Evolutionary conservation across 2,113 vertebrate genomes (phyloP).

Genomic region (Panurus biarmicus): DNA sequence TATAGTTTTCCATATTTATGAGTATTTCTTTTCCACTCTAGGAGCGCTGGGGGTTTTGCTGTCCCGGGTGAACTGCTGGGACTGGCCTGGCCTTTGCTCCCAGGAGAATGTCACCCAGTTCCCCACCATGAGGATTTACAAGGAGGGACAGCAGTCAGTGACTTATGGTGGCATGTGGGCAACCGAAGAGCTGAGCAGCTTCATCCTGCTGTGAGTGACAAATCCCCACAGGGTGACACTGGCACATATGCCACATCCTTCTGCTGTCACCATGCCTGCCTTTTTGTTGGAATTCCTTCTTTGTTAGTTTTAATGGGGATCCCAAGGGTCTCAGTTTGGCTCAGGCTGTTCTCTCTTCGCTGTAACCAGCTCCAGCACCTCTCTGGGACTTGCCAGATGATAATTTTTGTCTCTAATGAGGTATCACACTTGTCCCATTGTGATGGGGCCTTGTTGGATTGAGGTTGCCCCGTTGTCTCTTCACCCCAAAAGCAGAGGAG

Average conservation of each 20-base stretch:
- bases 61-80: conserved; percentile 81
- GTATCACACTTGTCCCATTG: not conserved
- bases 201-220: conserved; percentile 84
- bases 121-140: conserved; percentile 77
- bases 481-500: not conserved
- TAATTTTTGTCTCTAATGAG: not conserved
- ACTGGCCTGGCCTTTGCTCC: conserved; percentile 82
- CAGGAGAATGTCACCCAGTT: conserved; percentile 79
- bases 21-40: not conserved
- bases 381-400: not conserved
- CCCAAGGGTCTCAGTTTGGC: not conserved
- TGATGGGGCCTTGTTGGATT: not conserved
- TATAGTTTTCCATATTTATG: not conserved
- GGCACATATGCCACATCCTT: not conserved
- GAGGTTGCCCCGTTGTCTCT: not conserved
- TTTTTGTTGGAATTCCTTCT: not conserved
- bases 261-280: not conserved
- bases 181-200: conserved; percentile 74
- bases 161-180: conserved; percentile 84
- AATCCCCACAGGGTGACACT: not conserved
- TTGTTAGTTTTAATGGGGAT: not conserved
- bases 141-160: conserved; percentile 48
- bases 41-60: conserved; percentile 67
- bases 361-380: not conserved
- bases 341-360: not conserved